Conservation (phyloP, 2,888 invertebrate genomes). For the Phengaris alcon region DNA sequence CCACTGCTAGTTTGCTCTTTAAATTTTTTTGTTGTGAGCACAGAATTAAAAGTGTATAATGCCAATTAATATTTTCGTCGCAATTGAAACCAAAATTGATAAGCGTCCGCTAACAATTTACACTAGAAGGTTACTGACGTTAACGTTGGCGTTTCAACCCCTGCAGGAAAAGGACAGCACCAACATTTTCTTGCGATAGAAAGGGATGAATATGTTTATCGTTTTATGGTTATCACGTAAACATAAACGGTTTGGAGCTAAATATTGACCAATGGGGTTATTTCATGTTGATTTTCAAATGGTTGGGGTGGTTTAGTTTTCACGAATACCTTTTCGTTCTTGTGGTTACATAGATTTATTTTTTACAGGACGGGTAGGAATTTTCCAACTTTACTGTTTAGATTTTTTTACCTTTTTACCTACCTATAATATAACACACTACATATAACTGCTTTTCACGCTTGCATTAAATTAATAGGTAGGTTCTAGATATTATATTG, state of each 20-base stretch:
- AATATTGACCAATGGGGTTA: slow-evolving; percentile 56
- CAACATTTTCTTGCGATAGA: slow-evolving; percentile 46
- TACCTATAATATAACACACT: neutral
- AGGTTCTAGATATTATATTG: neutral
- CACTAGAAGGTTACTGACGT: slow-evolving; percentile 69
- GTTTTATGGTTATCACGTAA: slow-evolving; percentile 59
- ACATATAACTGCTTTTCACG: neutral
- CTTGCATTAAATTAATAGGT: neutral
- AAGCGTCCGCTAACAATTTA: slow-evolving; percentile 68
- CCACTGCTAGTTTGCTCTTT: slow-evolving; percentile 32
- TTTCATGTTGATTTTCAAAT: slow-evolving; percentile 28
- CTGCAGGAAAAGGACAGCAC: slow-evolving; percentile 55
- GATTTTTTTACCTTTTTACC: neutral
- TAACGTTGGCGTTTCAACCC: slow-evolving; percentile 52
- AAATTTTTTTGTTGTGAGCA: slow-evolving; percentile 34
- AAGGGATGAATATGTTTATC: slow-evolving; percentile 52
- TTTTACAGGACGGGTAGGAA: neutral
- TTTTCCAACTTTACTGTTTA: neutral
- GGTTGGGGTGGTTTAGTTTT: neutral
- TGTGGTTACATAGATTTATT: slow-evolving; percentile 16
- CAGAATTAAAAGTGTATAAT: neutral
- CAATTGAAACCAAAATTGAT: slow-evolving; percentile 14
- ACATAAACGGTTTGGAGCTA: slow-evolving; percentile 52
- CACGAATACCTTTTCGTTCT: slow-evolving; percentile 24
- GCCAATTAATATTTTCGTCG: neutral